phyloP scores from a whole-genome alignment of 2,888 invertebrate species.

The Athrips mouffetella region DNA sequence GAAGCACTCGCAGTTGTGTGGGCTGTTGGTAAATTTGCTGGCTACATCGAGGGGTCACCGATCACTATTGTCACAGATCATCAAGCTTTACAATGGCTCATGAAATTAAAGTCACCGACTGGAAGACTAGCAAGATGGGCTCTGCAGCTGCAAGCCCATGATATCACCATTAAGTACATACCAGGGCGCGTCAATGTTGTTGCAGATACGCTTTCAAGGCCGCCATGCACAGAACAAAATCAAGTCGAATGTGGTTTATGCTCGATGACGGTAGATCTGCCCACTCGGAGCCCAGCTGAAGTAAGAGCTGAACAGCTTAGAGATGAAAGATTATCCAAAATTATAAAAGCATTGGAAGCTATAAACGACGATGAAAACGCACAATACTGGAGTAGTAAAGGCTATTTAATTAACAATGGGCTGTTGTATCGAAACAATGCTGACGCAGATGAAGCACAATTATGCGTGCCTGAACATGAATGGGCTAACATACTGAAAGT shows the following conservation, averaged over 20 bases:
- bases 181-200: conserved; percentile 37
- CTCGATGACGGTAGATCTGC: neutral
- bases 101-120: too few relatives aligned
- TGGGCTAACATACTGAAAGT: conserved; percentile 18
- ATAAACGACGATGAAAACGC: neutral
- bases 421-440: conserved; percentile 14
- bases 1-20: conserved; percentile 33
- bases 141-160: conserved; percentile 43
- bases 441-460: conserved; percentile 18
- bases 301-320: conserved; percentile 23
- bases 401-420: conserved; percentile 16
- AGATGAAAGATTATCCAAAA: conserved; percentile 1
- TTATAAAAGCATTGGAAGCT: conserved; percentile 3
- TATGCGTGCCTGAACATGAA: conserved; percentile 25
- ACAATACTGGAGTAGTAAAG: conserved; percentile 17
- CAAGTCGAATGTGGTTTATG: neutral
- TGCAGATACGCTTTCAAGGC: conserved; percentile 25
- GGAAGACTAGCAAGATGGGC: conserved; percentile 59
- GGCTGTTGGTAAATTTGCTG: too few relatives aligned
- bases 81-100: too few relatives aligned
- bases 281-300: neutral
- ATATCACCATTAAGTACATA: conserved; percentile 43
- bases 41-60: too few relatives aligned
- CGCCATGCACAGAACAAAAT: conserved; percentile 16
- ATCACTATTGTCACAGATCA: too few relatives aligned